Base-by-base conservation (phyloP, 92 coral and sea anemone genomes). In the Parazoanthus atlanticus region DNA sequence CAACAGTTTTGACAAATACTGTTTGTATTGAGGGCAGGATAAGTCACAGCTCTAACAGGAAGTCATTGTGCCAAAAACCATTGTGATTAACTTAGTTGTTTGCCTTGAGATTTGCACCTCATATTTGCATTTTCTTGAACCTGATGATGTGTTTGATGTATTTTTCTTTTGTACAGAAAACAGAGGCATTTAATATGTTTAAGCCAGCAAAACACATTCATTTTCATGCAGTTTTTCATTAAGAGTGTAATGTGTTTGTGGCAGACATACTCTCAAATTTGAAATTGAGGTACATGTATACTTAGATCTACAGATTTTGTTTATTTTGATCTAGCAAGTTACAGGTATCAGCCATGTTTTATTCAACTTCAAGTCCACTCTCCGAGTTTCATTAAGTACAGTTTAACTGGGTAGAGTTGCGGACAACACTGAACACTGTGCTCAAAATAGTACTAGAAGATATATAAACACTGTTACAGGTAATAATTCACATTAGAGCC, bases 81-180 rank as follows among this genome's bases (percentile, higher is more conserved):
- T 70, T 84, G 76, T 71, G 38, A 26, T 84, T 46, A 43, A 71
- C 43, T 84, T 70, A 16, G 64, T 69, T 83, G 38, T 84, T 40
- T 70, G 3, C 29, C 33, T 84, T 69, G 29, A 15, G 65, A 76
- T 38, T 33, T 26, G 34, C 40, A 32, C 41, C 78, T 84, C 41
- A 34, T 81, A 84, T 84, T 84, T 84, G 87, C 87, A 84, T 84
- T 84, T 71, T 84, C 67, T 43, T 84, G 78, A 70, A n/a, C 26
- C 7, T 84, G 87, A 31, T 82, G 52, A 38, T 79, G 71, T 56
- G 43, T 71, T 43, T 43, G 40, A 80, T 67, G 23, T 82, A 4
- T 33, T 23, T 82, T 41, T 84, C 26, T 54, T 70, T 67, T 84
- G 64, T 21, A 84, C 87, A 28, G 28, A 84, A 16, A 43, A 83